Evolutionary conservation across 2,888 invertebrate species (phyloP).

Genomic region (Acrocyrtus sp.): DNA sequence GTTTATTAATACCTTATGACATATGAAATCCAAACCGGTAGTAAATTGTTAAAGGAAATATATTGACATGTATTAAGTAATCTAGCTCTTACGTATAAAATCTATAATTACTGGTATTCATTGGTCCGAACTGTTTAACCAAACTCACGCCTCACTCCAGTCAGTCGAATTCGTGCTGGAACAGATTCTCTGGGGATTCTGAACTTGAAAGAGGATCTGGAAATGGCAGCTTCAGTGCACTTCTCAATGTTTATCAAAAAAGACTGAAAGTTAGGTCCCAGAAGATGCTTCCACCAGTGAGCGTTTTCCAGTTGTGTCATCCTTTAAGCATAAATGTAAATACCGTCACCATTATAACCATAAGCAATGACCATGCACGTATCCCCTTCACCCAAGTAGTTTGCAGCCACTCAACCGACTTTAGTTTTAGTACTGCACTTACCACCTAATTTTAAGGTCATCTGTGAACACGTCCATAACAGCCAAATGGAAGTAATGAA

Average conservation of each 20-base stretch:
- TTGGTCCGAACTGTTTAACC: neutral
- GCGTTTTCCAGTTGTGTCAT: slow-evolving; percentile 5
- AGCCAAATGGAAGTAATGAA: slow-evolving; percentile 25
- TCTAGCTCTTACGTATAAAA: no score
- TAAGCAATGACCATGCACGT: neutral
- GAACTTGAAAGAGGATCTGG: neutral
- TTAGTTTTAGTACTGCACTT: neutral
- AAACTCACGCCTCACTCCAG: neutral
- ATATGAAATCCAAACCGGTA: no score
- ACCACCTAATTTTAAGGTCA: slow-evolving; percentile 35
- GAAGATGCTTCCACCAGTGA: slow-evolving; percentile 14
- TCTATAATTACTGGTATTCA: no score
- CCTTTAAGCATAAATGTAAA: slow-evolving; percentile 10
- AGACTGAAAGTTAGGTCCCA: slow-evolving; percentile 16
- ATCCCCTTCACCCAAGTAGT: neutral
- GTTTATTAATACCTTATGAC: no score
- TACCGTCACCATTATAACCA: no score
- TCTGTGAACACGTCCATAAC: slow-evolving; percentile 26
- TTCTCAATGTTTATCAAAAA: slow-evolving; percentile 33
- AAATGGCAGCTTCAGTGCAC: slow-evolving; percentile 11
- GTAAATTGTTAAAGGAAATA: no score
- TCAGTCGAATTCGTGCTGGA: slow-evolving; percentile 11
- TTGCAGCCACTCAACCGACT: neutral
- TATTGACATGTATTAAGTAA: no score
- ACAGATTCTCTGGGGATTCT: slow-evolving; percentile 13